Evolutionary conservation across 2,888 invertebrate genomes (phyloP), one percentile per base, ranked within the genome.

Genomic region (Drosophila cyrtoloma): DNA sequence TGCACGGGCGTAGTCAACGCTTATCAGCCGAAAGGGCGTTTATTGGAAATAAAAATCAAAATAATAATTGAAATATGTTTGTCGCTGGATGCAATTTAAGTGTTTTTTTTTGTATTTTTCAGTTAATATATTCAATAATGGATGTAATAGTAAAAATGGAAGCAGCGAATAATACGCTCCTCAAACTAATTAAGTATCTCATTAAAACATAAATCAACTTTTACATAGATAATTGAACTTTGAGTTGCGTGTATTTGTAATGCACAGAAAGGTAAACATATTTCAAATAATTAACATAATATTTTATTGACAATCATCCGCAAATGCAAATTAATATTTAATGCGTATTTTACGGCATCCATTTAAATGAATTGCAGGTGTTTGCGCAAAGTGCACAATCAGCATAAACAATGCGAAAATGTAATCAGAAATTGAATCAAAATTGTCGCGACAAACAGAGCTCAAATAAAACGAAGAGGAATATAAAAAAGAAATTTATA

Each of bases 281-380:
- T 52, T 39, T 61, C 32, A 55, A n/a, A 52, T 59, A 59, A 76
- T 76, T 22, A 70, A 70, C 42, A 58, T n/a, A 51, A 72, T 51
- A 55, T 73, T 16, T 28, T 3, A 26, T 28, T 80, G 62, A 28
- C 30, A 30, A 28, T 19, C 26, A 56, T 19, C 14, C 35, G 50
- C 57, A 71, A 32, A 52, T 28, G 16, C 33, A 42, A 77, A 82
- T 89, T 51, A 72, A 84, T 82, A 85, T 71, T 77, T 77, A 72
- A 87, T 75, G 19, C 1, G 32, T 22, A 67, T 63, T 89, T 84
- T 71, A 82, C 82, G 90, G 71, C 59, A 55, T 10, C 58, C 58
- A 84, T 84, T 89, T 72, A 71, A 84, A 72, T 87, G 70, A 87
- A 85, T 89, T 82, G 66, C 55, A 44, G 58, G 55, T 59, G 44